Evolutionary conservation across 1,140 invertebrate species (phyloP).

Genomic region (Aphelenchoides avenae): DNA sequence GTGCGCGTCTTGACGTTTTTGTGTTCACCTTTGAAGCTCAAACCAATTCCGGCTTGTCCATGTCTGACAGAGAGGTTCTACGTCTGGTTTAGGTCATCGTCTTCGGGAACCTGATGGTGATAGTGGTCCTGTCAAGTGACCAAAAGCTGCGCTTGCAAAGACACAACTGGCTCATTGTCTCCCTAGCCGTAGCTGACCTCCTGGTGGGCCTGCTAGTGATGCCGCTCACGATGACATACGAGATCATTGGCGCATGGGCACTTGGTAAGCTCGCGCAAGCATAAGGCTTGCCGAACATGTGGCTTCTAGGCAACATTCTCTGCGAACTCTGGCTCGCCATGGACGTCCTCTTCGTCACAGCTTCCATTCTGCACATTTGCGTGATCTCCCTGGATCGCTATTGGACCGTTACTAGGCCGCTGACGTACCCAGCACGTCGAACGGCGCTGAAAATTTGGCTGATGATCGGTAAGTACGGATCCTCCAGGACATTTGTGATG

Average conservation of each 20-base stretch:
- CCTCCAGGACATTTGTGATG: too few species aligned
- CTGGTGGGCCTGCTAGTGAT: slow-evolving; percentile 67
- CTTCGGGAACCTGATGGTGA: slow-evolving; percentile 47
- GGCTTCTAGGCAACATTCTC: slow-evolving; percentile 40
- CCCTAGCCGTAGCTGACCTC: slow-evolving; percentile 67
- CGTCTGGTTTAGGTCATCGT: slow-evolving; percentile 50
- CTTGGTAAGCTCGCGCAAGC: too few species aligned
- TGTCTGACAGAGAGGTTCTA: too few species aligned
- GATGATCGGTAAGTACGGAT: slow-evolving; percentile 60
- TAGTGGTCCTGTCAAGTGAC: slow-evolving; percentile 50
- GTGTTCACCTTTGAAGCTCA: too few species aligned
- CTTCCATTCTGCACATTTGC: slow-evolving; percentile 68
- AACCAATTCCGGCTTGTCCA: too few species aligned
- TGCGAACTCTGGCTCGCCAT: slow-evolving; percentile 61
- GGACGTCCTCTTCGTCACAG: slow-evolving; percentile 68
- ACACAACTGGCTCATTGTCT: slow-evolving; percentile 68
- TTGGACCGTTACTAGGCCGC: slow-evolving; percentile 66
- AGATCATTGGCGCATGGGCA: slow-evolving; percentile 65
- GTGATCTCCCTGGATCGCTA: slow-evolving; percentile 60
- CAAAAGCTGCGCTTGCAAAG: too few species aligned
- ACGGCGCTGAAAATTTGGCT: slow-evolving; percentile 65
- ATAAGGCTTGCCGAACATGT: too few species aligned
- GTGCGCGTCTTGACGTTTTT: too few species aligned
- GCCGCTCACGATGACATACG: slow-evolving; percentile 67
- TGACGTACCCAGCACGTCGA: slow-evolving; percentile 65